Conservation (phyloP, 2,797 vertebrate species). For the Podargus strigoides region DNA sequence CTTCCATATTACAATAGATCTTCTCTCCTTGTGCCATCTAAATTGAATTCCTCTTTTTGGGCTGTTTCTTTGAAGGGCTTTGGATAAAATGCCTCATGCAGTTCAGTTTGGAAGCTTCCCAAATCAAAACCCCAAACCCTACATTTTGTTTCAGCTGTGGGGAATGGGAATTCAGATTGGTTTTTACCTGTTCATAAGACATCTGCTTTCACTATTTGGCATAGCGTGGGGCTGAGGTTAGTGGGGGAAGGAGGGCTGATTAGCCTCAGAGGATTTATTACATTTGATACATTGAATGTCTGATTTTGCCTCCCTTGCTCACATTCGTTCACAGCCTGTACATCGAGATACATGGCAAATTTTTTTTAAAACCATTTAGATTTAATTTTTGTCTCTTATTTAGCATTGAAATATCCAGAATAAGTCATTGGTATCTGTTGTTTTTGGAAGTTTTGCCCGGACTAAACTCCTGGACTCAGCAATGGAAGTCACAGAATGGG, state of each 20-base stretch:
- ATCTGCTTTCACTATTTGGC: slow-evolving; percentile 80
- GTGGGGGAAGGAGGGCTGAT: slow-evolving; percentile 62
- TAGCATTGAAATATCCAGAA: not conserved
- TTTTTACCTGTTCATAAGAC: slow-evolving; percentile 71
- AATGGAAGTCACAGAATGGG: not conserved
- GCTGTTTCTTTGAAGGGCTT: slow-evolving; percentile 49
- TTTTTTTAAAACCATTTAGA: not conserved
- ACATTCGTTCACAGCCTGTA: slow-evolving; percentile 14
- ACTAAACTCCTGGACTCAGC: not conserved
- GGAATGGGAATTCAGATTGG: slow-evolving; percentile 53
- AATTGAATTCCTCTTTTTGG: slow-evolving; percentile 60
- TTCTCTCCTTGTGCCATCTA: slow-evolving; percentile 60
- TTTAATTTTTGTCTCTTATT: slow-evolving; percentile 34
- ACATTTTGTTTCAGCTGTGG: slow-evolving; percentile 61
- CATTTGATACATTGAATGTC: slow-evolving; percentile 71
- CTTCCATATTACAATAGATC: slow-evolving; percentile 63
- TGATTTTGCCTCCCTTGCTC: slow-evolving; percentile 56
- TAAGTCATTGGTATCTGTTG: not conserved
- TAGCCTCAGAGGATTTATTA: slow-evolving; percentile 75
- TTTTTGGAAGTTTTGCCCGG: not conserved
- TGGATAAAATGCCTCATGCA: slow-evolving; percentile 42
- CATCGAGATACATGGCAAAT: not conserved
- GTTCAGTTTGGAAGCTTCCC: slow-evolving; percentile 62
- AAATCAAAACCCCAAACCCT: slow-evolving; percentile 29
- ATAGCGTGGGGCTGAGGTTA: slow-evolving; percentile 60